Evolutionary conservation across 2,888 invertebrate genomes (phyloP).

Genomic region (Disparrhopalites patrizii): DNA sequence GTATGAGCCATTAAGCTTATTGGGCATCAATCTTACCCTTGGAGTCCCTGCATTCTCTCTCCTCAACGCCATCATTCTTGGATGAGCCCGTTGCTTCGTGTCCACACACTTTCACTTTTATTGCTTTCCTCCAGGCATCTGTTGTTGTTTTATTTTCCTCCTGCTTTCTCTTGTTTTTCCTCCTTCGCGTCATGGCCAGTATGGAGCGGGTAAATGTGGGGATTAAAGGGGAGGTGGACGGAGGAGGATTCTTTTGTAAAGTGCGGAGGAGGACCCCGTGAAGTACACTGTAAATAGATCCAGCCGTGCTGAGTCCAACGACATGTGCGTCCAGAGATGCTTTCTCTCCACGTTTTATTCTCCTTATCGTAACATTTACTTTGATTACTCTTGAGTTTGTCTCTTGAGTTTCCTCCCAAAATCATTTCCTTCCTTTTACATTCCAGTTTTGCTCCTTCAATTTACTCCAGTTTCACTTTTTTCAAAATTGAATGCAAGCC

Average conservation of each 20-base stretch:
- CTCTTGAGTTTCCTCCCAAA: conserved; percentile 6
- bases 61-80: too few species aligned
- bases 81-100: conserved; percentile 34
- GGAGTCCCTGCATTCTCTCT: too few species aligned
- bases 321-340: conserved; percentile 2
- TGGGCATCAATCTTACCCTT: conserved; percentile 40
- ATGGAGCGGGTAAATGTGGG: background rate
- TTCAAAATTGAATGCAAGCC: too few species aligned
- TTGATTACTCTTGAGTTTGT: conserved; percentile 33
- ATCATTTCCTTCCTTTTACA: background rate
- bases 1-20: conserved; percentile 38
- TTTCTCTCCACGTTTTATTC: too few species aligned
- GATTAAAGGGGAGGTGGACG: background rate
- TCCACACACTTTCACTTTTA: conserved; percentile 26
- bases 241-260: background rate
- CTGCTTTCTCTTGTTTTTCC: conserved; percentile 14
- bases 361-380: conserved; percentile 33
- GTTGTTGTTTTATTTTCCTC: conserved; percentile 2
- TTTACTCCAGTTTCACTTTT: background rate
- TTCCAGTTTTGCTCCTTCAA: background rate
- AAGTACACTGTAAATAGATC: conserved; percentile 9
- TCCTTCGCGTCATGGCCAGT: background rate
- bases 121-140: conserved; percentile 3
- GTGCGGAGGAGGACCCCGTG: conserved; percentile 13
- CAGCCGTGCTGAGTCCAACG: conserved; percentile 1